These are phyloP conservation scores for Nysson spinosus DNA, from an alignment of 2,888 invertebrate genomes.

Conservation along the genomic window DNA sequence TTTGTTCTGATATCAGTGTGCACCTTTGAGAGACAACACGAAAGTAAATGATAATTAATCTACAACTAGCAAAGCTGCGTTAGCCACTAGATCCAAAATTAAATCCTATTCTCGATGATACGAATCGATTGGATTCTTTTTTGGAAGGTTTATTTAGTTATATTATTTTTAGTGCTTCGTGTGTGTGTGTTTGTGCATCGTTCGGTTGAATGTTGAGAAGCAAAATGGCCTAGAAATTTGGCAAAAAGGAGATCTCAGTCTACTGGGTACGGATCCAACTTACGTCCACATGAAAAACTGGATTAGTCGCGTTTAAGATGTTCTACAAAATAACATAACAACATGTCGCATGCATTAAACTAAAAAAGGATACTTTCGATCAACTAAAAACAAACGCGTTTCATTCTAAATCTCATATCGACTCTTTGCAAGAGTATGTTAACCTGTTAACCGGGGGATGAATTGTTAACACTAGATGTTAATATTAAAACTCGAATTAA, in stretches of 20 bases:
- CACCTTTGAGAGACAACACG: slow-evolving; percentile 42
- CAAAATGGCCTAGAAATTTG: slow-evolving; percentile 48
- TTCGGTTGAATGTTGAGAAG: slow-evolving; percentile 26
- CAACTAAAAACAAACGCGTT: slow-evolving; percentile 45
- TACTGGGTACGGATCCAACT: slow-evolving; percentile 75
- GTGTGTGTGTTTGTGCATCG: not conserved
- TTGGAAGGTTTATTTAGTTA: slow-evolving; percentile 4
- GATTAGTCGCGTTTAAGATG: slow-evolving; percentile 78
- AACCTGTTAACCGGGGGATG: no score
- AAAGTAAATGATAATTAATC: slow-evolving; percentile 24
- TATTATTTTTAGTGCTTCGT: not conserved
- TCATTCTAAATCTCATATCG: slow-evolving; percentile 21
- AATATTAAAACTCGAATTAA: no score
- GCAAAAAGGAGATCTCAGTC: slow-evolving; percentile 48
- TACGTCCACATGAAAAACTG: slow-evolving; percentile 78
- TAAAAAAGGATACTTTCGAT: slow-evolving; percentile 49
- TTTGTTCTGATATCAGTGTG: no score
- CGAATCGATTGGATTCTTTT: slow-evolving; percentile 5
- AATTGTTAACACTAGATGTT: no score
- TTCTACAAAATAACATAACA: slow-evolving; percentile 77
- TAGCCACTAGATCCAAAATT: slow-evolving; percentile 53
- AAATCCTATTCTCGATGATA: slow-evolving; percentile 14
- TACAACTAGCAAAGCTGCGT: slow-evolving; percentile 68
- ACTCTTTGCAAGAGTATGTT: slow-evolving; percentile 5
- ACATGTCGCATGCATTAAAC: slow-evolving; percentile 75